Base-by-base conservation (phyloP, 2,113 vertebrate species). In the Mirounga angustirostris region DNA sequence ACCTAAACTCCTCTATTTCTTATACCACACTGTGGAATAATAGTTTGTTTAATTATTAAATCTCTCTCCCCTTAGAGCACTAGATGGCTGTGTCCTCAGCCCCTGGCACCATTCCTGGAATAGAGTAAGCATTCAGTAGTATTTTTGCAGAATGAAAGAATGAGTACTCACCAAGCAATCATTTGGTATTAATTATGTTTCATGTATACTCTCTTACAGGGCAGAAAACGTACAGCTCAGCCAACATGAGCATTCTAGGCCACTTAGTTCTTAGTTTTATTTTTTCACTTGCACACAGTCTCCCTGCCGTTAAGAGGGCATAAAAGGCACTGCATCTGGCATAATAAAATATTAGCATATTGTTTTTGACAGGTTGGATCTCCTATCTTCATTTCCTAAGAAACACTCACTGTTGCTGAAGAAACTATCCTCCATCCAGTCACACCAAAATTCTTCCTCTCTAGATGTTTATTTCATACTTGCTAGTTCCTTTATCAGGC, bases 41-140 rank as follows among this genome's bases (percentile, higher is more conserved):
- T 18, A 69, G 61, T 65, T 87, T 91, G 24, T 89, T 95, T 93
- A 97, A 82, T 92, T 43, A 96, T 89, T 89, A 87, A 76, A 13
- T 93, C 26, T 96, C 52, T 91, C 40, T 97, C 40, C 63, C 58
- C 67, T 96, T 83, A 94, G 43, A 82, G 89, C 33, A 94, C 33
- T 73, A 97, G 65, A 78, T 8, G 24, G 22, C 28, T 69, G 43
- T 89, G 59, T 91, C n/a, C 30, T 95, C 26, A 71, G 59, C 28
- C 19, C 58, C 61, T 73, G 52, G 30, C 65, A 36, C 4, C 12
- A 12, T 61, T 94, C 73, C 73, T 96, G 14, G 94, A 91, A 65
- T 13, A 80, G 2, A 92, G 13, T 78, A 88, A 94, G 79, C 52
- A 73, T 18, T 85, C 50, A 81, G 26, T 83, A 81, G 58, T 93